These are phyloP conservation scores for Hyperoplus immaculatus DNA, from an alignment of 2,797 vertebrate species.

Conservation along the genomic window DNA sequence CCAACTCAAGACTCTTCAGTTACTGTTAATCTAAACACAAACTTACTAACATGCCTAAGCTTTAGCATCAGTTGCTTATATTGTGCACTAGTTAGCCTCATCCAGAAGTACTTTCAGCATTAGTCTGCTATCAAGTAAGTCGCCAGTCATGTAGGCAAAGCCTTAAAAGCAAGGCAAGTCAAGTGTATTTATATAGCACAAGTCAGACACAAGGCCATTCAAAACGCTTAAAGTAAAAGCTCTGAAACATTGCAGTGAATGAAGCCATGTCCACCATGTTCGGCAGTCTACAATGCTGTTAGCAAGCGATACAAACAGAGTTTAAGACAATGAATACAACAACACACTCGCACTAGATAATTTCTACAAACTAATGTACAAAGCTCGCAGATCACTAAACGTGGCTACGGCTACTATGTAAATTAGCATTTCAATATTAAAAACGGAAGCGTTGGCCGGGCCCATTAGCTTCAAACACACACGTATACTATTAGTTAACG, in stretches of 20 bases:
- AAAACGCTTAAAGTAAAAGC: too few relatives aligned
- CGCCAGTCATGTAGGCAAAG: too few relatives aligned
- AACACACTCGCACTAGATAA: background rate
- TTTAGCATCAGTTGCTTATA: background rate
- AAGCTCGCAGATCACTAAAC: too few relatives aligned
- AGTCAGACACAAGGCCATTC: too few relatives aligned
- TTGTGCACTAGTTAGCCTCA: background rate
- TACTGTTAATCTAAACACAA: background rate
- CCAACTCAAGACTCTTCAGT: rapidly evolving
- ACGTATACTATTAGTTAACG: rapidly evolving
- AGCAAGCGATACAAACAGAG: background rate
- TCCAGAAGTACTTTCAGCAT: too few relatives aligned
- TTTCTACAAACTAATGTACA: rapidly evolving
- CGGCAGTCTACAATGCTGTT: background rate
- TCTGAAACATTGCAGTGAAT: too few relatives aligned
- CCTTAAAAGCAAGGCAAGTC: too few relatives aligned
- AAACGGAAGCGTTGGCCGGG: background rate
- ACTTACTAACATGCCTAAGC: background rate
- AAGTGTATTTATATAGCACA: too few relatives aligned
- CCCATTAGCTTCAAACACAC: constrained; percentile 15
- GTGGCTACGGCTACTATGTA: too few relatives aligned
- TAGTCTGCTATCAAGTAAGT: too few relatives aligned
- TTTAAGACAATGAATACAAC: background rate
- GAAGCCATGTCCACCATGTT: background rate
- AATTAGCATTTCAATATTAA: background rate